A percentile compares a stretch with the other conserved stretches of the same genome.
Conservation (phyloP, 2,797 vertebrate species). For the Sylvilagus floridanus region DNA sequence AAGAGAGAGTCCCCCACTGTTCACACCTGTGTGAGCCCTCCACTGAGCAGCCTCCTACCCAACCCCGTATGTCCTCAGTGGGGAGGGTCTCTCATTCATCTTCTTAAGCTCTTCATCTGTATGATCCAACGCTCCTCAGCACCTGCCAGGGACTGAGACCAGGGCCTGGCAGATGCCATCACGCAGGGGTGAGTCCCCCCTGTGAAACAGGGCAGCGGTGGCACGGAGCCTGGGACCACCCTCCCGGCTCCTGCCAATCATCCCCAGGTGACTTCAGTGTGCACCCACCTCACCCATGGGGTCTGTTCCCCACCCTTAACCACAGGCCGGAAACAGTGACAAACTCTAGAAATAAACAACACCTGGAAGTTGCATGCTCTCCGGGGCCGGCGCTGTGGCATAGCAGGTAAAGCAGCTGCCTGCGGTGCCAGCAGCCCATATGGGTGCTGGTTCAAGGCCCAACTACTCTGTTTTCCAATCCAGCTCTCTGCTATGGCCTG, state of each 20-base stretch:
- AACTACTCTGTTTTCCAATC: too few species aligned
- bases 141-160: too few species aligned
- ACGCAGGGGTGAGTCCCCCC: neutral
- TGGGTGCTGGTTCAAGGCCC: too few species aligned
- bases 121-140: neutral
- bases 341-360: neutral
- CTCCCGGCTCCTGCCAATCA: neutral
- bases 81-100: neutral
- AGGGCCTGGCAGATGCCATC: neutral
- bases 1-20: neutral
- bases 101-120: neutral
- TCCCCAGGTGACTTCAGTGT: neutral
- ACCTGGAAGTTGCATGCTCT: too few species aligned
- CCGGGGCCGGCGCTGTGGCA: too few species aligned
- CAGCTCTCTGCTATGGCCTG: too few species aligned
- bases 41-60: neutral
- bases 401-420: too few species aligned
- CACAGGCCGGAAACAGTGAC: neutral
- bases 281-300: neutral
- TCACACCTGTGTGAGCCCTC: neutral
- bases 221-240: neutral
- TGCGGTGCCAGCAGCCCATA: too few species aligned
- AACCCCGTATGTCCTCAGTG: accelerated
- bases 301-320: neutral
- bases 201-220: neutral